phyloP scores from a whole-genome alignment of 2,797 vertebrate species.

The Peromyscus attwateri region DNA sequence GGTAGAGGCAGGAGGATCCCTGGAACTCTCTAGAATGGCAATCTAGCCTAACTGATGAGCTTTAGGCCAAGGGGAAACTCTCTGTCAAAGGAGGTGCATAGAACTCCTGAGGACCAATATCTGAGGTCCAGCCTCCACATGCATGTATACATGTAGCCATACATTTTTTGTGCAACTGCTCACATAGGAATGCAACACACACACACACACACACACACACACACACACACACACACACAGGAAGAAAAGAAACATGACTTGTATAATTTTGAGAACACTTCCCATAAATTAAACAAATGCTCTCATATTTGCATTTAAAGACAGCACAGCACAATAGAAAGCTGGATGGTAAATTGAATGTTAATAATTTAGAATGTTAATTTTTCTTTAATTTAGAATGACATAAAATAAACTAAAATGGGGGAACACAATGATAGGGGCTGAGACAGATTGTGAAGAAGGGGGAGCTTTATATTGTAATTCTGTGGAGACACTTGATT shows the following conservation, averaged over 20 bases:
- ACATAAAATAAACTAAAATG: not conserved
- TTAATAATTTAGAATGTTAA: not conserved
- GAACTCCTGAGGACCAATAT: not conserved
- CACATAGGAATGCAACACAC: too few species aligned
- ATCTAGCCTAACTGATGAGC: not conserved
- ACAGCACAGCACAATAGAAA: not conserved
- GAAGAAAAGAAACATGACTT: not conserved
- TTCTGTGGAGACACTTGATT: not conserved
- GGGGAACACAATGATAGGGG: not conserved
- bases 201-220: not conserved
- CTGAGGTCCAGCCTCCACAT: not conserved
- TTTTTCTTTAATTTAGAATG: conserved; percentile 1
- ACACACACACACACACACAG: not conserved
- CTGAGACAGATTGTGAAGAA: not conserved
- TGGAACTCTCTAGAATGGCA: not conserved
- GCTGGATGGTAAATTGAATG: not conserved
- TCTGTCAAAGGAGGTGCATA: not conserved
- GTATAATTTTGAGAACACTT: not conserved
- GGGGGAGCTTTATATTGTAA: not conserved
- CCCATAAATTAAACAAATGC: not conserved
- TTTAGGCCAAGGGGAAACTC: not conserved
- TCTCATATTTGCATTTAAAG: conserved; percentile 13
- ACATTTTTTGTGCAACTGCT: not conserved
- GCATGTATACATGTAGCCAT: not conserved
- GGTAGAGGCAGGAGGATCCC: not conserved